A percentile compares a stretch with the other conserved stretches of the same genome.
Conservation (phyloP, 2,113 vertebrate species). For the Sula dactylatra region DNA sequence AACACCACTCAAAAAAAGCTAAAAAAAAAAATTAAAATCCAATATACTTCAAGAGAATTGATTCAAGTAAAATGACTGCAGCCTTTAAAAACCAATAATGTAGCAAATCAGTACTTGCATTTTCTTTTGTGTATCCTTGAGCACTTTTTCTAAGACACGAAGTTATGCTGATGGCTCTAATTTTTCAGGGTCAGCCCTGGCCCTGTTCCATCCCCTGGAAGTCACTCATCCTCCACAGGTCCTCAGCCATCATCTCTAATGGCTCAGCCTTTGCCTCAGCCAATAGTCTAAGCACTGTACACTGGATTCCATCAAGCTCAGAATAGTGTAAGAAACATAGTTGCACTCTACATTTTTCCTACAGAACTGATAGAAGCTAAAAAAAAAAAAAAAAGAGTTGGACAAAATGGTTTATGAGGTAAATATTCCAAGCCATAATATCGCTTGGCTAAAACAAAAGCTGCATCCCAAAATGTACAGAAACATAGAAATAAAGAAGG, state of each 20-base stretch:
- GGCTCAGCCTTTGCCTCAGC: neutral
- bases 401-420: neutral
- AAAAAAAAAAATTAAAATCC: neutral
- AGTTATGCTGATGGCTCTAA: neutral
- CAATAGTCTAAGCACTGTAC: neutral
- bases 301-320: neutral
- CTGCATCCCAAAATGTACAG: neutral
- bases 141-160: neutral
- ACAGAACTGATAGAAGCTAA: neutral
- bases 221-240: neutral
- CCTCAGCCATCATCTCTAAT: neutral
- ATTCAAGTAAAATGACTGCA: neutral
- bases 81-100: neutral
- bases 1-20: neutral
- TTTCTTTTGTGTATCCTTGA: neutral
- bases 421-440: neutral
- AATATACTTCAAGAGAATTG: neutral
- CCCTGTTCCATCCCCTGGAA: neutral
- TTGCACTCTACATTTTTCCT: neutral
- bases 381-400: neutral
- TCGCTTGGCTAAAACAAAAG: neutral
- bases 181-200: neutral
- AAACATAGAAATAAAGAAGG: neutral
- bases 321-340: neutral
- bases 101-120: neutral